Evolutionary conservation across 2,113 vertebrate genomes (phyloP), one percentile per base, ranked within the genome.

Genomic region (Chlamydotis undulata): DNA sequence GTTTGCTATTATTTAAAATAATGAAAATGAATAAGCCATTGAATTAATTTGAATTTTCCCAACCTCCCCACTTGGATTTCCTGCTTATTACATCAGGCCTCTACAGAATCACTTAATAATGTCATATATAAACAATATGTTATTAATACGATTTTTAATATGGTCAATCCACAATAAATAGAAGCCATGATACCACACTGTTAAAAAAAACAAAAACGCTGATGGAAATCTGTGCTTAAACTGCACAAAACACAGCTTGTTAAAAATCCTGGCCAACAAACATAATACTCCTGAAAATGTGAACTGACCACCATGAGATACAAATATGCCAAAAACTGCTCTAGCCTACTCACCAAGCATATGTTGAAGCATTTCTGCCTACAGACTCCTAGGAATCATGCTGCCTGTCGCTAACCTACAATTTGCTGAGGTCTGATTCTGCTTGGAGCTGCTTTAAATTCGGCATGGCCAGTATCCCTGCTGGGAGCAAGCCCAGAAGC

Each of bases 41-140:
- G 74, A 91, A 93, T 96, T 93, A 84, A 89, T 69, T 60, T 71
- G 61, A 69, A 64, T 79, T 91, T 89, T 93, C 41, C n/a, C 57
- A 78, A 56, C 16, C 45, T 84, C 17, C 19, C 37, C 43, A 53
- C 23, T 76, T 93, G 65, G 61, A 75, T 87, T 91, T 87, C 63
- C 57, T 76, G 16, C 31, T 89, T 94, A 91, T 93, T 87, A 64
- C 52, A 92, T 43, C 25, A 84, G 31, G 22, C 7, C 74, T 92
- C 70, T 61, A 47, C n/a, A 92, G 49, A 91, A 87, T 69, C n/a
- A 82, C 37, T 89, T 84, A 79, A 90, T 89, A 95, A 84, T 43
- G 14, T 53, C 28, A 43, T 81, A 35, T 28, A 87, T 73, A 82
- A 92, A 50, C 10, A 79, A 37, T 53, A 78, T 37, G 41, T 22